Evolutionary conservation across 53 echinoderm and acorn worm species (phyloP).

Genomic region (Arbacia lixula): DNA sequence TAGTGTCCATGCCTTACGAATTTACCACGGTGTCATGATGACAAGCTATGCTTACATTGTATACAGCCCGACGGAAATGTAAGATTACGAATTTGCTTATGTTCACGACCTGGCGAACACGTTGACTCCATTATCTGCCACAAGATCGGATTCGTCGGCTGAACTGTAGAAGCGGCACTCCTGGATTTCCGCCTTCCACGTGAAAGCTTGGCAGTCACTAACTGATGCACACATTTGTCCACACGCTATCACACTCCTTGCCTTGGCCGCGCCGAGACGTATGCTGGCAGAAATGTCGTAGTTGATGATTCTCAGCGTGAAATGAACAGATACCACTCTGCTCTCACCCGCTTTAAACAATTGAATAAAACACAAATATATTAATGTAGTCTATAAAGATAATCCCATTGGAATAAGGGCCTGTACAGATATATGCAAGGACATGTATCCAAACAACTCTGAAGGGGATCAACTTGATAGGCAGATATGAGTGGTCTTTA

Average conservation of each 20-base stretch:
- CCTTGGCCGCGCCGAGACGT: neutral
- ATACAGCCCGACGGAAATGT: no score
- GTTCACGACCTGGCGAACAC: constrained; percentile 24
- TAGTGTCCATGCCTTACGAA: no score
- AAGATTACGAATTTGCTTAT: no score
- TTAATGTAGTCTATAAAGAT: no score
- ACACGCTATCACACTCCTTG: neutral
- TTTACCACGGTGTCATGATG: no score
- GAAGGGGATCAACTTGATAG: no score
- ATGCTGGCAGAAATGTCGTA: neutral
- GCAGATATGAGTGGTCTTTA: no score
- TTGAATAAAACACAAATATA: neutral
- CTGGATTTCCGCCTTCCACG: neutral
- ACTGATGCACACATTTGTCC: neutral
- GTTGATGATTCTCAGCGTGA: neutral
- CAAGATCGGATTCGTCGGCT: neutral
- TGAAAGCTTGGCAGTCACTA: neutral
- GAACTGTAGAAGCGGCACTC: neutral
- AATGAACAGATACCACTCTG: neutral
- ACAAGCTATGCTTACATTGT: no score
- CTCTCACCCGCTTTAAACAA: neutral
- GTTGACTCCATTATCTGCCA: neutral
- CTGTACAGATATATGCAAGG: no score
- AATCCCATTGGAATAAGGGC: no score
- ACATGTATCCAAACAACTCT: no score